A percentile compares a stretch with the other conserved stretches of the same genome.
Conservation (phyloP, 2,888 invertebrate species). For the Plutella xylostella region DNA sequence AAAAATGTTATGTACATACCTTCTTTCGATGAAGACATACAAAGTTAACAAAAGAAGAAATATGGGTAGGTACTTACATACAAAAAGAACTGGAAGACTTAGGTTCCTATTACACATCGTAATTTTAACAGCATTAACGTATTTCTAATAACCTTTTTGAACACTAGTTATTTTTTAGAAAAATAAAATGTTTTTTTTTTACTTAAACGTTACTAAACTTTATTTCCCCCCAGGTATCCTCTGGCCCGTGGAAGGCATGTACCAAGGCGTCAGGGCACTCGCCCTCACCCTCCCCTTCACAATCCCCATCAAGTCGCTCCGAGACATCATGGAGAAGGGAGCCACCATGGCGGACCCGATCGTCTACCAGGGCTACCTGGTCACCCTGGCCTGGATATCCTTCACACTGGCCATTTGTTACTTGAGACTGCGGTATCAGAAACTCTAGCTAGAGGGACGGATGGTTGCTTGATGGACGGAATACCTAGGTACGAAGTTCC, state of each 20-base stretch:
- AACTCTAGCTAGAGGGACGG: conserved; percentile 26
- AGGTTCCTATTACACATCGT: no score
- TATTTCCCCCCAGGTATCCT: conserved; percentile 58
- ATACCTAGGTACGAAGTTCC: neutral
- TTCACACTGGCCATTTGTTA: conserved; percentile 69
- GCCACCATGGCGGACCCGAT: conserved; percentile 74
- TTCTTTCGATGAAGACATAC: no score
- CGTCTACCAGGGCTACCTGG: conserved; percentile 80
- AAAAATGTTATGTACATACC: no score
- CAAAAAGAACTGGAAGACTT: no score
- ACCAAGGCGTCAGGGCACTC: conserved; percentile 67
- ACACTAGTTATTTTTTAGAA: no score
- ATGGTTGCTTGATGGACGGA: neutral
- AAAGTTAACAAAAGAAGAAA: no score
- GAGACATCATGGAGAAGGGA: conserved; percentile 83
- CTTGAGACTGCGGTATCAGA: conserved; percentile 47
- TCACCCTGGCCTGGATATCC: conserved; percentile 74
- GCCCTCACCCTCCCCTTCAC: conserved; percentile 83
- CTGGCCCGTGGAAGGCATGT: conserved; percentile 80
- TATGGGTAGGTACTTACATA: no score
- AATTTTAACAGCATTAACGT: no score
- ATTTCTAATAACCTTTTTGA: no score
- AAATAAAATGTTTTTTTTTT: no score
- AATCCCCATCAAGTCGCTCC: conserved; percentile 78
- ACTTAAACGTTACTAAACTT: no score